These are phyloP conservation scores for Lasioglossum morio DNA, from an alignment of 2,888 invertebrate genomes.

Conservation along the genomic window DNA sequence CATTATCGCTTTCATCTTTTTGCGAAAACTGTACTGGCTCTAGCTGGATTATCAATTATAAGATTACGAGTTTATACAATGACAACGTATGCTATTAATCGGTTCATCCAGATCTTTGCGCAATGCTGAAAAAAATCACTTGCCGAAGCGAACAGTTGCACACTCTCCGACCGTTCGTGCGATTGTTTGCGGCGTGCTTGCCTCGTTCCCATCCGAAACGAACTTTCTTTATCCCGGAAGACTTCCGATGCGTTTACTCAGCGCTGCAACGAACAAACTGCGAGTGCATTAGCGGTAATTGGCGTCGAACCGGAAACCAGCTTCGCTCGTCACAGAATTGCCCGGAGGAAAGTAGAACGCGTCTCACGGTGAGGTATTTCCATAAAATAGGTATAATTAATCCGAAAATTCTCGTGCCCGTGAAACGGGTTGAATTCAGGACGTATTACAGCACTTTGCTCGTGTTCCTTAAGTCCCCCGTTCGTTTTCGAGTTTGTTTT, in stretches of 20 bases:
- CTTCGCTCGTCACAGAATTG: background rate
- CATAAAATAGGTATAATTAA: background rate
- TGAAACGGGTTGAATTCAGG: no score
- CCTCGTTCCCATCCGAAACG: background rate
- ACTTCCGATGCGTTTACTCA: background rate
- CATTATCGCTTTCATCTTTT: no score
- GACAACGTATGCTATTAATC: background rate
- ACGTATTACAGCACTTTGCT: no score
- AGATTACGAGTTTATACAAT: background rate
- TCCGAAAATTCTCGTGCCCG: background rate
- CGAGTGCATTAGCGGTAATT: conserved; percentile 6
- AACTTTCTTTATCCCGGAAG: background rate
- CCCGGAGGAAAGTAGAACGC: conserved; percentile 1
- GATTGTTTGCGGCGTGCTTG: background rate
- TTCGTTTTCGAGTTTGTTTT: background rate
- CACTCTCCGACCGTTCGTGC: background rate
- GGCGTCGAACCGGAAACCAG: background rate
- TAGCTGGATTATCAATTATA: background rate
- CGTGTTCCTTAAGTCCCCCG: background rate
- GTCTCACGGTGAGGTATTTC: background rate
- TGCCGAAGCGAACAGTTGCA: background rate
- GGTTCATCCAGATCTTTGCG: background rate
- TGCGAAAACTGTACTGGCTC: background rate
- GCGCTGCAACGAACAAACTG: background rate
- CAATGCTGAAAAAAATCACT: background rate